phyloP scores from a whole-genome alignment of 2,113 vertebrate species.

The Oncorhynchus gorbuscha region DNA sequence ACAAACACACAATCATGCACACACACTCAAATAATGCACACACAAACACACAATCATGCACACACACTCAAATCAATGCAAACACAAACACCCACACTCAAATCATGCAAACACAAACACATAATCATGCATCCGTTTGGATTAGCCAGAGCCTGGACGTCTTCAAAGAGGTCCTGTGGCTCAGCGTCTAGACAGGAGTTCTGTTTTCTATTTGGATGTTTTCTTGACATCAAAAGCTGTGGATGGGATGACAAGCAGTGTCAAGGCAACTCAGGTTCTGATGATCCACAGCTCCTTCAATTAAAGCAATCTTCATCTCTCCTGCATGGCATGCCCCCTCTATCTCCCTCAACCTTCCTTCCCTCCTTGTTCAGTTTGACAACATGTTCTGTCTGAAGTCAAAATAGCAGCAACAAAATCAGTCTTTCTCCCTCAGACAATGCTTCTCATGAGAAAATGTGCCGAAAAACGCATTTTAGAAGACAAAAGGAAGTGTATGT shows the following conservation, averaged over 20 bases:
- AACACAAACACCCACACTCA: background rate
- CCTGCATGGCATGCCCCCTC: background rate
- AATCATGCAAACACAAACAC: background rate
- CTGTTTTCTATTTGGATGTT: conserved; percentile 37
- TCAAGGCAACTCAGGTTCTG: conserved; percentile 18
- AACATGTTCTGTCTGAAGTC: background rate
- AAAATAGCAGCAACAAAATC: conserved; percentile 33
- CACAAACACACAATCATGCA: no score
- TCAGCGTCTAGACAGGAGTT: conserved; percentile 39
- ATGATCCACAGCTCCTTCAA: conserved; percentile 29
- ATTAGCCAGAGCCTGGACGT: background rate
- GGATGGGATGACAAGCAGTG: background rate
- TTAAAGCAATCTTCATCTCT: conserved; percentile 37
- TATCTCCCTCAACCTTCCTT: background rate
- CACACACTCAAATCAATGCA: background rate
- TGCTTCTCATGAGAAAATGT: background rate
- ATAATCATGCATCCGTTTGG: background rate
- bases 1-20: no score
- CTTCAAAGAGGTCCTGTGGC: conserved; percentile 42
- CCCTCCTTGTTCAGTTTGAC: no score
- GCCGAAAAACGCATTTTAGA: no score
- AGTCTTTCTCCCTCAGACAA: conserved; percentile 11
- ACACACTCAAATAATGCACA: background rate
- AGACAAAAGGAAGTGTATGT: no score
- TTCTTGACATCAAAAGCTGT: conserved; percentile 36